Evolutionary conservation across 2,113 vertebrate species (phyloP).

Genomic region (Clarias batrachus): DNA sequence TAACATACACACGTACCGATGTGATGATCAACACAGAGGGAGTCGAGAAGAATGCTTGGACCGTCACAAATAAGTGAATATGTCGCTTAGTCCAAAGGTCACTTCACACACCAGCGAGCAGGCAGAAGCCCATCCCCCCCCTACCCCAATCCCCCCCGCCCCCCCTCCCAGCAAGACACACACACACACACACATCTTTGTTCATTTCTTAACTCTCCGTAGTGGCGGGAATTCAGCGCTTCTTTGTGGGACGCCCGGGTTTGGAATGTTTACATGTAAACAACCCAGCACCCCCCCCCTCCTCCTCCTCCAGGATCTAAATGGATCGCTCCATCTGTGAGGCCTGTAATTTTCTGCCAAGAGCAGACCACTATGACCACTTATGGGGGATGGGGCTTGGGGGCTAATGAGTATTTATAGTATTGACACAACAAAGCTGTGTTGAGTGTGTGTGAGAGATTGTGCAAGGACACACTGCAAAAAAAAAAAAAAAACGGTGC

Average conservation of each 20-base stretch:
- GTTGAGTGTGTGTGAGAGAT: background rate
- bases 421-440: conserved; percentile 46
- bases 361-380: conserved; percentile 50
- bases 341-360: conserved; percentile 56
- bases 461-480: background rate
- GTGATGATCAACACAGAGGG: conserved; percentile 20
- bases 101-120: background rate
- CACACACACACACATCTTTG: background rate
- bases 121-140: too few species aligned
- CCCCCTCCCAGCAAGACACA: background rate
- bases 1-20: background rate
- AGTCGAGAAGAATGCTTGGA: conserved; percentile 3
- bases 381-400: background rate
- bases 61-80: background rate
- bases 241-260: conserved; percentile 11
- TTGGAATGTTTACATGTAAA: conserved; percentile 40
- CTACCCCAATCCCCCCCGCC: too few species aligned
- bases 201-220: background rate
- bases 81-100: background rate
- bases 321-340: conserved; percentile 60
- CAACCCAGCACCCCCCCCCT: background rate
- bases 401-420: conserved; percentile 69
- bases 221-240: conserved; percentile 14
- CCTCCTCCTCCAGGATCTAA: conserved; percentile 8
- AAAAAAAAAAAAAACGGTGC: too few species aligned